Conservation (phyloP, 2,888 invertebrate species). For the Ornithoptera priamus region DNA sequence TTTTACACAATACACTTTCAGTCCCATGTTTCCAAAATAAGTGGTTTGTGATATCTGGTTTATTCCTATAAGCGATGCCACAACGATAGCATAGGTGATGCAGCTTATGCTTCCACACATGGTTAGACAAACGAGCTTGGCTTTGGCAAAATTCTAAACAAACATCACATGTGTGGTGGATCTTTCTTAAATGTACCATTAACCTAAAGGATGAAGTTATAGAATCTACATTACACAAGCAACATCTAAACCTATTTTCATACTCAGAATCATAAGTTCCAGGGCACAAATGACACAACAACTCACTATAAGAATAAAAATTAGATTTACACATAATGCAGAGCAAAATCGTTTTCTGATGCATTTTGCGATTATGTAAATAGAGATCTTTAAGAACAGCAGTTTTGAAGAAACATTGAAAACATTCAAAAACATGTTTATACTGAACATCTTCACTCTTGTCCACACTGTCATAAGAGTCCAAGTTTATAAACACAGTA, state of each 20-base stretch:
- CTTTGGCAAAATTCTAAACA: constrained; percentile 90
- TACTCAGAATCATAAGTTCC: constrained; percentile 84
- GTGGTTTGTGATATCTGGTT: constrained; percentile 93
- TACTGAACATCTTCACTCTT: constrained; percentile 79
- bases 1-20: constrained; percentile 91
- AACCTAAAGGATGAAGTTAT: constrained; percentile 92
- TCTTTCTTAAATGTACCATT: constrained; percentile 92
- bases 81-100: constrained; percentile 93
- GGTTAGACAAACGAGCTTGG: constrained; percentile 89
- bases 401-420: constrained; percentile 90
- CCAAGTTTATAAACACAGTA: constrained; percentile 84
- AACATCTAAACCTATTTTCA: constrained; percentile 88
- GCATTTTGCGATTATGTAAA: constrained; percentile 92
- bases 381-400: constrained; percentile 90
- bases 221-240: constrained; percentile 87
- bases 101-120: constrained; percentile 94
- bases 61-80: constrained; percentile 92
- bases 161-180: constrained; percentile 92
- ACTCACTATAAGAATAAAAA: constrained; percentile 92
- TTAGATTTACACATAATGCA: constrained; percentile 94
- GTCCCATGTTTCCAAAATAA: constrained; percentile 96
- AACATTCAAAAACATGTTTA: constrained; percentile 90
- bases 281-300: constrained; percentile 92
- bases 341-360: constrained; percentile 88
- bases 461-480: constrained; percentile 83